phyloP scores from a whole-genome alignment of 2,888 invertebrate species.

The Melanophora roralis region DNA sequence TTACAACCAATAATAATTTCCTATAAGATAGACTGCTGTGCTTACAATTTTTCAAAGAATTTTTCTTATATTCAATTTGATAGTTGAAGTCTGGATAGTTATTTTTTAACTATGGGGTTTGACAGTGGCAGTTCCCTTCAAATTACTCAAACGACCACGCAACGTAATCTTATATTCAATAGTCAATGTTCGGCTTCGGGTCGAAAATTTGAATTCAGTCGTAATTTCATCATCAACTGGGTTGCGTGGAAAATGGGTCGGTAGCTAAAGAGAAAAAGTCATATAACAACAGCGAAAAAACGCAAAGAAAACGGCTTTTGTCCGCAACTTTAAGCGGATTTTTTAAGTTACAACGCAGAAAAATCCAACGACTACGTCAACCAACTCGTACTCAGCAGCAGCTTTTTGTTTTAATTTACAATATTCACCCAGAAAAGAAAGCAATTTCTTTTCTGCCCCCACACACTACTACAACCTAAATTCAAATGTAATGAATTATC shows the following conservation, averaged over 20 bases:
- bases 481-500: conserved; percentile 53
- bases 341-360: conserved; percentile 62
- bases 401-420: conserved; percentile 47
- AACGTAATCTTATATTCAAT: background rate
- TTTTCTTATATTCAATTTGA: too few relatives aligned
- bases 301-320: conserved; percentile 77
- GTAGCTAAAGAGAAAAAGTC: conserved; percentile 73
- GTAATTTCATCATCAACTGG: conserved; percentile 75
- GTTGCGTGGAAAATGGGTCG: conserved; percentile 76
- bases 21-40: too few relatives aligned
- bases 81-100: too few relatives aligned
- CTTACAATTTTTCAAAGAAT: too few relatives aligned
- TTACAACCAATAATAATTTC: too few relatives aligned
- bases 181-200: conserved; percentile 2
- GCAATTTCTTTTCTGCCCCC: conserved; percentile 43
- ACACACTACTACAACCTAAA: conserved; percentile 24
- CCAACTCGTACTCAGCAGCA: conserved; percentile 47
- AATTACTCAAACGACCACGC: too few relatives aligned
- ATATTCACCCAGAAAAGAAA: conserved; percentile 43
- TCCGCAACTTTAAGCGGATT: conserved; percentile 80
- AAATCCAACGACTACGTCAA: conserved; percentile 51
- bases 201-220: conserved; percentile 66
- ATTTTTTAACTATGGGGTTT: too few relatives aligned
- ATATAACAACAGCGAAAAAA: conserved; percentile 73
- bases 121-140: too few relatives aligned